Evolutionary conservation across 1,140 invertebrate species (phyloP), one percentile per base, ranked within the genome.

Genomic region (Aphaenogaster rudis): DNA sequence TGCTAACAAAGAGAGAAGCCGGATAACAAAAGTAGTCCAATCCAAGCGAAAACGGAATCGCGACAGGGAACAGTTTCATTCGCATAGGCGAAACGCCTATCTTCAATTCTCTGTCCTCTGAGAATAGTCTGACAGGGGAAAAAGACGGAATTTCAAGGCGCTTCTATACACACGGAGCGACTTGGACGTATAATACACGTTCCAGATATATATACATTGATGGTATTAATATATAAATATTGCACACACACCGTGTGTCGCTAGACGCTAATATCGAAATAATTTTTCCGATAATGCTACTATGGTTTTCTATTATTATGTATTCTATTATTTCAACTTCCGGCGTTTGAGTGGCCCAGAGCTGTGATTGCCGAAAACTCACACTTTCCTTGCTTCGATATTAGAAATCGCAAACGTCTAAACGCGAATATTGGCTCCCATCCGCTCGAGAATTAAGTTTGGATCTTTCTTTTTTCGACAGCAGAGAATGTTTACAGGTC

Each of bases 1-100:
- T 84, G 80, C 80, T 63, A 63, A 84, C 17, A 74, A 59, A 82
- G 67, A 72, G 9, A 84, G n/a, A 82, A 74, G 57, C 54, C n/a
- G 54, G 28, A 50, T 69, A 67, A 79, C 42, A 36, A 80, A 69
- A 71, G 15, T 54, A 1, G n/a, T 71, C 6, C 45, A 66, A 79
- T 4, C 17, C 42, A 69, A 64, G 8, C 48, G 50, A 79, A 50
- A 79, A 79, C 57, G 17, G 6, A 71, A 71, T 57, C 39, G n/a
- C 48, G 36, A 80, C n/a, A 81, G 36, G 52, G 13, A 8, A 69
- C 13, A 45, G 5, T 48, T 66, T 79, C 11, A 71, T 69, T 67
- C 66, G 52, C 9, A 57, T 9, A 28, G 15, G 50, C 48, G 15
- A 57, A 71, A 11, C 33, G 45, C 45, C 45, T 48, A 15, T 79